A percentile compares a stretch with the other conserved stretches of the same genome.
phyloP scores from a whole-genome alignment of 2,888 invertebrate genomes.

The Drosophila sordidula region DNA sequence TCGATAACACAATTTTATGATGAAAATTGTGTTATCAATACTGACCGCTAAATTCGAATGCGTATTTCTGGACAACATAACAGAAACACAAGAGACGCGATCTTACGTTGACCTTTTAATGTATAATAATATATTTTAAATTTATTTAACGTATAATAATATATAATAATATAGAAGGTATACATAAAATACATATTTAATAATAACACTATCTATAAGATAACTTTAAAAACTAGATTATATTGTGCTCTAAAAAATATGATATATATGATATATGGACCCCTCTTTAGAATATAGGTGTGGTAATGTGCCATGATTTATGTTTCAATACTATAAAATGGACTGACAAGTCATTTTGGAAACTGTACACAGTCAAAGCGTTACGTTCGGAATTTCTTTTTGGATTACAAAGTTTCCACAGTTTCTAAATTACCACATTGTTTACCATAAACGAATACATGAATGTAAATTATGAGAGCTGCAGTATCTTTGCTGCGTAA shows the following conservation, averaged over 20 bases:
- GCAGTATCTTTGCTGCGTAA: slow-evolving; percentile 55
- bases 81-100: background rate
- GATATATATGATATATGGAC: background rate
- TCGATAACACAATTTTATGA: background rate
- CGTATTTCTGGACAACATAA: background rate
- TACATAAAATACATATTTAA: too few relatives aligned
- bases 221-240: too few relatives aligned
- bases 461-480: slow-evolving; percentile 45
- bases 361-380: background rate
- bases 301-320: slow-evolving; percentile 1
- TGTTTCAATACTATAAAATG: slow-evolving; percentile 12
- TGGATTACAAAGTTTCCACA: slow-evolving; percentile 3
- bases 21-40: background rate
- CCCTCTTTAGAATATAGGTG: background rate
- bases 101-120: too few relatives aligned
- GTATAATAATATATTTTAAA: too few relatives aligned
- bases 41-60: background rate
- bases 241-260: background rate
- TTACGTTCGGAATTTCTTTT: slow-evolving; percentile 22
- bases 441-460: slow-evolving; percentile 11
- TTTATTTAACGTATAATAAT: too few relatives aligned
- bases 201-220: too few relatives aligned
- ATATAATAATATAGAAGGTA: too few relatives aligned
- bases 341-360: background rate
- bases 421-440: slow-evolving; percentile 31